Base-by-base conservation (phyloP, 2,888 invertebrate species). In the Timandra comae region DNA sequence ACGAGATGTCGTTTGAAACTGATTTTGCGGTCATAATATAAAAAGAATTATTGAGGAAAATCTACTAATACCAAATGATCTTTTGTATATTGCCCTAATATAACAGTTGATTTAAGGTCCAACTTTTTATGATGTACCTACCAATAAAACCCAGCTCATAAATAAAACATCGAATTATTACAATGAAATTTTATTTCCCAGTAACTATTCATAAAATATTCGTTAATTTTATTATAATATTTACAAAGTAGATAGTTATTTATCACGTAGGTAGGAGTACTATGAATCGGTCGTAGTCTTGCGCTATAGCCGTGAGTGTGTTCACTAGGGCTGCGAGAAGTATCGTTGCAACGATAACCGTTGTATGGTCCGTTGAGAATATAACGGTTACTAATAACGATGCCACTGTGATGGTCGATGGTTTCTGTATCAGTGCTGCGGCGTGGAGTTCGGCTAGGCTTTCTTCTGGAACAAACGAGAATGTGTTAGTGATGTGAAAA, bases 381-480 rank as follows among this genome's bases (percentile, higher is more conserved):
- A 64, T 52, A 41, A 72, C 42, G 2, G 66, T 56, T 50, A 64
- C 33, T 16, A 70, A 42, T 49, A 72, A 42, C 32, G 60, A 53
- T 33, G 59, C 50, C 11, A 69, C 55, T 2, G 63, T 41, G 7
- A 52, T 28, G 13, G 55, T 49, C 13, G 71, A 52, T n/a, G 76
- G 64, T 2, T 69, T 64, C 7, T 66, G 64, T 5, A 62, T 53
- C 2, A 67, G 53, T 27, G 64, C 61, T 1, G 71, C 71, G 10
- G 84, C 85, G 53, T 86, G 86, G 1, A 86, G 72, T 40, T 86
- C 86, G 0, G 86, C 86, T 33, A 86, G 74, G 52, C 86, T 86
- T 77, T 86, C 82, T 84, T 74, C 78, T 82, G 81, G 36, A 85
- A 85, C 81, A 82, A 84, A 67, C 35, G 58, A n/a, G 40, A n/a